Conservation (phyloP, 2,113 vertebrate genomes). For the Spea multiplicata region DNA sequence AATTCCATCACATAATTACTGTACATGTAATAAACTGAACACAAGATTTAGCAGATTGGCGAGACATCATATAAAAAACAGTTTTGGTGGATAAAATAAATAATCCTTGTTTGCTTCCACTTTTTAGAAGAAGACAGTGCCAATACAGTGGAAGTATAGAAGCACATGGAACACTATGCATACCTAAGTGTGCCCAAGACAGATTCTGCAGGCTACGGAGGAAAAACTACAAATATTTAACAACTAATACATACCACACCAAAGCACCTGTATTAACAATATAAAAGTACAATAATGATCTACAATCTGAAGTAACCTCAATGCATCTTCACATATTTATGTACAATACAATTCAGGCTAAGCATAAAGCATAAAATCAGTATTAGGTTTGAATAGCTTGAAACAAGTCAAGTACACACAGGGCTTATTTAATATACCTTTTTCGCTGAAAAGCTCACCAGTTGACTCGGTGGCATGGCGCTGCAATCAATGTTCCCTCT, state of each 20-base stretch:
- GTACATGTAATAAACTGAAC: slow-evolving; percentile 26
- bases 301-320: no score
- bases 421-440: no score
- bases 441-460: no score
- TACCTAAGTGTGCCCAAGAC: background rate
- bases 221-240: background rate
- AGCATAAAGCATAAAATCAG: no score
- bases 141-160: background rate
- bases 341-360: no score
- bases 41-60: slow-evolving; percentile 34
- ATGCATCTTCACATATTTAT: no score
- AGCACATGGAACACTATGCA: background rate
- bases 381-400: no score
- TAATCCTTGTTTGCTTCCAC: slow-evolving; percentile 5
- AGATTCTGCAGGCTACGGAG: background rate
- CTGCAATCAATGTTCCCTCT: no score
- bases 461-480: no score
- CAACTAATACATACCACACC: background rate
- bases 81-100: slow-evolving; percentile 27
- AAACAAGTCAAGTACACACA: no score
- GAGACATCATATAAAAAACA: background rate
- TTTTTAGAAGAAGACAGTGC: background rate
- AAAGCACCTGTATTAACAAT: background rate
- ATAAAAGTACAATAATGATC: no score
- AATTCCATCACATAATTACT: slow-evolving; percentile 41